Evolutionary conservation across 1,140 invertebrate genomes (phyloP), one percentile per base, ranked within the genome.

Genomic region (Tenebrio molitor): DNA sequence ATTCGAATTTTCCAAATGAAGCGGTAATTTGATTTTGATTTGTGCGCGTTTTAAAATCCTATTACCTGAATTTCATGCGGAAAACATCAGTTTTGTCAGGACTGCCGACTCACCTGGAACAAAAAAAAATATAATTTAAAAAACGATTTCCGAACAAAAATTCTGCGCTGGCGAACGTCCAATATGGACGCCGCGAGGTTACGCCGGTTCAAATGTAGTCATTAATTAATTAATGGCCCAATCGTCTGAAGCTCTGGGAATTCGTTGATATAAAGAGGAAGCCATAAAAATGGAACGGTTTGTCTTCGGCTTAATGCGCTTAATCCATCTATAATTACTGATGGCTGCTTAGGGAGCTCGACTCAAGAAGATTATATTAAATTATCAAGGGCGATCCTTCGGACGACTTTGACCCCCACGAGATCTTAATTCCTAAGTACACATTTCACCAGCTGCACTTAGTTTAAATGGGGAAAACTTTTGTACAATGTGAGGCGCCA

Each of bases 1-100:
- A 29, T 10, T 29, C 50, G 50, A 58, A 58, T 58, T 58, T 29
- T 58, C 12, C 50, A 58, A 58, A 58, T 50, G 23, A 29, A 29
- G 50, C 21, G n/a, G 23, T 58, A 58, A 58, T 58, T 15, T 14
- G 21, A 58, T 58, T 58, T 58, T 58, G 14, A 58, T 25, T 10
- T 2, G 23, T 6, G 50, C 23, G 4, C 2, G 44, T 5, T 17
- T 50, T 50, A n/a, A 21, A 17, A 21, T 25, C 21, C 6, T 39
- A 29, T 58, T 58, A 58, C 50, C 50, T 58, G 23, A 3, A 12
- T 7, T 39, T 39, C 21, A n/a, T 58, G 12, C 23, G 10, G 12
- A 29, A n/a, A n/a, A n/a, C n/a, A n/a, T n/a, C 36, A 39, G 36
- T 39, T 39, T 5, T 39, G n/a, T n/a, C n/a, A n/a, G n/a, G n/a